Conservation (phyloP, 2,888 invertebrate species). For the Drosophila pseudotakahashii region DNA sequence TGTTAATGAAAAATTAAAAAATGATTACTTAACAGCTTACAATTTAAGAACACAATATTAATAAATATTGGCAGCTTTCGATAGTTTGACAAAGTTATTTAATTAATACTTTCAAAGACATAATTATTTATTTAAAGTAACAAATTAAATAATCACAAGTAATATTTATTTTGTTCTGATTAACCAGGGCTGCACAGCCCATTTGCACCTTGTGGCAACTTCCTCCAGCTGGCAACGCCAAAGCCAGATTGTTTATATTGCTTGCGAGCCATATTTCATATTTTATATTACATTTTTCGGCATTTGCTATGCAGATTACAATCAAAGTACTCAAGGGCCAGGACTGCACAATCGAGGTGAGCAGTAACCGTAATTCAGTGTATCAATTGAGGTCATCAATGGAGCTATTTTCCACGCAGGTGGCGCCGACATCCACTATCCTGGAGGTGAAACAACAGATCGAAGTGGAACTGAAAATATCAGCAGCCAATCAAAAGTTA, state of each 20-base stretch:
- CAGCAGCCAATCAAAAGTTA: constrained; percentile 89
- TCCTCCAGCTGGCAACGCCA: constrained; percentile 43
- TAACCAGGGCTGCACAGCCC: background rate
- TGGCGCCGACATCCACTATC: constrained; percentile 86
- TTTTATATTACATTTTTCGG: constrained; percentile 14
- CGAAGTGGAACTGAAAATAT: constrained; percentile 87
- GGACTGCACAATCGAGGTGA: constrained; percentile 88
- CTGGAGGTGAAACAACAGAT: constrained; percentile 89
- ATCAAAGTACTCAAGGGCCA: constrained; percentile 90
- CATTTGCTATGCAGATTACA: constrained; percentile 87
- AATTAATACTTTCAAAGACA: too few species aligned
- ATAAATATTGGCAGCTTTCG: too few species aligned
- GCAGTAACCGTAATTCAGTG: background rate
- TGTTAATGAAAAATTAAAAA: too few species aligned
- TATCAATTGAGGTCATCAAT: background rate
- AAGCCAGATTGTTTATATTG: constrained; percentile 31
- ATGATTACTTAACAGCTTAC: too few species aligned
- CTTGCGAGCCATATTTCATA: constrained; percentile 15
- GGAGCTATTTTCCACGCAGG: constrained; percentile 79
- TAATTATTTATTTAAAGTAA: too few species aligned
- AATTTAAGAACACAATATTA: too few species aligned
- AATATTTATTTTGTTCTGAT: too few species aligned
- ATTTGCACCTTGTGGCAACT: constrained; percentile 1
- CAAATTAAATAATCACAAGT: too few species aligned
- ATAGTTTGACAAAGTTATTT: too few species aligned